Evolutionary conservation across 2,797 vertebrate genomes (phyloP).

Genomic region (Danio choprae): DNA sequence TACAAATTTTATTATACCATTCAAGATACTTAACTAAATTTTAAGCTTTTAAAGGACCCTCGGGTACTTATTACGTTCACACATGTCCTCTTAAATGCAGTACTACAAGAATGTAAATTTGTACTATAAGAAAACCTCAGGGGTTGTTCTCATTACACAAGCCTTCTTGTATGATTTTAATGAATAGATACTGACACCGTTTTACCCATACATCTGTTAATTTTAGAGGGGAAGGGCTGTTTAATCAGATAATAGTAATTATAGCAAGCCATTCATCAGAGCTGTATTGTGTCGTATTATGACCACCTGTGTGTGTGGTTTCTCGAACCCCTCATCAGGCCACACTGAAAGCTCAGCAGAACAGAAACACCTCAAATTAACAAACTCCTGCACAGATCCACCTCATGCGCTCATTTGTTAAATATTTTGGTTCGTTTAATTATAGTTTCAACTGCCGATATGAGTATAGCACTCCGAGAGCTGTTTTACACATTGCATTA

Average conservation of each 20-base stretch:
- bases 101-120: neutral
- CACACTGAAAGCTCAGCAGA: conserved; percentile 24
- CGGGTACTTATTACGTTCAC: too few species aligned
- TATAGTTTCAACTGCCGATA: neutral
- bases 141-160: neutral
- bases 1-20: too few species aligned
- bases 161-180: neutral
- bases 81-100: too few species aligned
- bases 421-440: neutral
- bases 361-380: neutral
- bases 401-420: neutral
- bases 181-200: neutral
- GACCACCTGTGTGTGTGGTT: neutral
- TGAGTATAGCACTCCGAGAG: neutral
- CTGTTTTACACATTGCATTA: neutral
- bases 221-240: neutral
- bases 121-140: neutral
- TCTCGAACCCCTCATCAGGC: neutral
- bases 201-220: neutral
- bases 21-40: too few species aligned
- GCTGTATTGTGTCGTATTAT: neutral
- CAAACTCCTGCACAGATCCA: neutral
- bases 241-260: neutral
- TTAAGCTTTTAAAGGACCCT: too few species aligned
- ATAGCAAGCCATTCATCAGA: conserved; percentile 21